Base-by-base conservation (phyloP, 2,888 invertebrate genomes). In the Cabera pusaria region DNA sequence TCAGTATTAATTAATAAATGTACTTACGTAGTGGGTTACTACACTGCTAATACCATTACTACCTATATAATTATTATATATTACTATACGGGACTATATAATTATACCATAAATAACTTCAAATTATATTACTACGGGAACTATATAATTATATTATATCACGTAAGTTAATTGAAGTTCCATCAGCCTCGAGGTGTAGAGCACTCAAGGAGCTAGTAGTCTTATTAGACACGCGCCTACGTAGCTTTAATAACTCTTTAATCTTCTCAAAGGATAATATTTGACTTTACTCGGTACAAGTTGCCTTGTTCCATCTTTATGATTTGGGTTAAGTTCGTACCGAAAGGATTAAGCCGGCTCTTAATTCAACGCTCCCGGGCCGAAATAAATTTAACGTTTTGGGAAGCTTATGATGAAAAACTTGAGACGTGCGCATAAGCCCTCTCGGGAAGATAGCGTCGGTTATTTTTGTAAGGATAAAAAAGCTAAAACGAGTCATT, bases 311-410 rank as follows among this genome's bases (percentile, higher is more conserved):
- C 75, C 82, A 72, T 81, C 84, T 88, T 87, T 86, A 87, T 82
- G 81, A 84, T 88, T 84, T 79, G 77, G 80, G 83, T 82, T 85
- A 82, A 85, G 74, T 86, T 85, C 75, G 72, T 78, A 78, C 69
- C 71, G 72, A 81, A 86, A 86, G 86, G 87, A 88, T 88, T 87
- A 87, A 85, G 75, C 65, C 74, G 70, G 80, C 72, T 78, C 82
- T 86, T 84, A 86, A 87, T 83, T 76, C 80, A 63, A 64, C 80
- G 85, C 85, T 77, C 77, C 73, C 72, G 80, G 82, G 84, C 81
- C 70, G 72, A 83, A 84, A 86, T 87, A 87, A 86, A 85, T 84
- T 86, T 84, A 75, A 82, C 74, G 81, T 75, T 79, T 80, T 65
- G 72, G 74, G 72, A 53, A 80, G 85, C 82, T 87, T 84, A 85